A percentile compares a stretch with the other conserved stretches of the same genome.
phyloP scores from a whole-genome alignment of 2,797 vertebrate genomes.

The Apodemus agrarius region DNA sequence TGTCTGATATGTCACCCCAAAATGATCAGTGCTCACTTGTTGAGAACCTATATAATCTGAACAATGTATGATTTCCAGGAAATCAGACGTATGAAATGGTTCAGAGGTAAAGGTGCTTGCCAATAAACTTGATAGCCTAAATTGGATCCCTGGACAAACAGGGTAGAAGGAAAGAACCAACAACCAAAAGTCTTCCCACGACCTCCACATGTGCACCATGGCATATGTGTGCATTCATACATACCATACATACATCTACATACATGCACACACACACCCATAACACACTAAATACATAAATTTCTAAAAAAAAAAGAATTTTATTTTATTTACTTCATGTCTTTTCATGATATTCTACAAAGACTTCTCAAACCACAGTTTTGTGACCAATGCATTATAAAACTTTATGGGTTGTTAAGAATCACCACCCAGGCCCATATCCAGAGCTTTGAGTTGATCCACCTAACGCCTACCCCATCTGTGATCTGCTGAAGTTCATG shows the following conservation, averaged over 20 bases:
- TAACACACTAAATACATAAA: not conserved
- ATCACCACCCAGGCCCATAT: not conserved
- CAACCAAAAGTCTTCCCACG: not conserved
- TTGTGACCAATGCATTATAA: not conserved
- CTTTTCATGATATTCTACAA: not conserved
- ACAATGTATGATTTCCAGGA: not conserved
- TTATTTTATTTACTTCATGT: not conserved
- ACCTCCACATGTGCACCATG: not conserved
- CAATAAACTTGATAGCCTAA: not conserved
- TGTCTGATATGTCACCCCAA: not conserved
- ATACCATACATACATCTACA: not conserved
- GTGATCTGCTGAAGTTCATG: not conserved
- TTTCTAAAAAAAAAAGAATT: not conserved
- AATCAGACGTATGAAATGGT: not conserved
- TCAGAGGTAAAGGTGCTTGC: not conserved
- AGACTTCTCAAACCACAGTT: not conserved
- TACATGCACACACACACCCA: not conserved
- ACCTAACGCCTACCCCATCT: not conserved
- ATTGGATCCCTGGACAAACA: not conserved
- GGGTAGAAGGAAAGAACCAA: not conserved
- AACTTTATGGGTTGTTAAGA: not conserved
- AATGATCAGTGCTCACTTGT: not conserved
- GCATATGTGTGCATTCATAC: not conserved
- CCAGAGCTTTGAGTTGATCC: not conserved
- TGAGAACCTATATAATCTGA: not conserved